Conservation (phyloP, 2,113 vertebrate genomes). For the Bettongia penicillata region DNA sequence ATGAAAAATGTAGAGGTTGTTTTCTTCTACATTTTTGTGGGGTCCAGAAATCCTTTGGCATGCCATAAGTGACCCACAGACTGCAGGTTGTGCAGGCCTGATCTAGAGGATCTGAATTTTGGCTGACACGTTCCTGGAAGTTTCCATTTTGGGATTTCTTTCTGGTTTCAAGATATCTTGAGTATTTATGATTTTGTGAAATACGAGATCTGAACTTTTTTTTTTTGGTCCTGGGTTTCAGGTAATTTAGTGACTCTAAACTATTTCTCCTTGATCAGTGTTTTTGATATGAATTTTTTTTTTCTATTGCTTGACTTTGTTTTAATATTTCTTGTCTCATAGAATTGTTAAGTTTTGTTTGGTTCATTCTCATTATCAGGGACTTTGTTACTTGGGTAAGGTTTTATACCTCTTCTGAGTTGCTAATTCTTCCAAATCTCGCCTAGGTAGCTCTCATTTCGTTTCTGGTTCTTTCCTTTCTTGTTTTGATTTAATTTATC, state of each 20-base stretch:
- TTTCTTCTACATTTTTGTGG: too few relatives aligned
- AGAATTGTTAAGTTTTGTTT: neutral
- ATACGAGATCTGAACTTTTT: neutral
- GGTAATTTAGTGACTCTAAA: neutral
- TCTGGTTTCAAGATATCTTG: neutral
- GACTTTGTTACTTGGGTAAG: neutral
- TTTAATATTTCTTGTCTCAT: neutral
- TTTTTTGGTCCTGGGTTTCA: neutral
- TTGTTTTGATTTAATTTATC: neutral
- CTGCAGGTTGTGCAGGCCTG: too few relatives aligned
- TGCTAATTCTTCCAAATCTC: neutral
- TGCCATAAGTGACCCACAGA: too few relatives aligned
- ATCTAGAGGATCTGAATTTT: neutral
- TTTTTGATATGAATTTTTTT: neutral
- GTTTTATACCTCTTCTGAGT: neutral
- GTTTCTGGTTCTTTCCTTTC: neutral
- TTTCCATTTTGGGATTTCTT: neutral
- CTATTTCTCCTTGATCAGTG: neutral
- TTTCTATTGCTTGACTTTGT: neutral
- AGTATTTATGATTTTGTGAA: neutral
- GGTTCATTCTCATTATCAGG: neutral
- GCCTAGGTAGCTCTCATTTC: neutral
- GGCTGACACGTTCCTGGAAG: neutral
- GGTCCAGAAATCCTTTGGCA: too few relatives aligned
- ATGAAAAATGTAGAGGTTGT: too few relatives aligned